These are phyloP conservation scores for Pangasius mekongensis DNA, from an alignment of 2,797 vertebrate species.

Conservation along the genomic window DNA sequence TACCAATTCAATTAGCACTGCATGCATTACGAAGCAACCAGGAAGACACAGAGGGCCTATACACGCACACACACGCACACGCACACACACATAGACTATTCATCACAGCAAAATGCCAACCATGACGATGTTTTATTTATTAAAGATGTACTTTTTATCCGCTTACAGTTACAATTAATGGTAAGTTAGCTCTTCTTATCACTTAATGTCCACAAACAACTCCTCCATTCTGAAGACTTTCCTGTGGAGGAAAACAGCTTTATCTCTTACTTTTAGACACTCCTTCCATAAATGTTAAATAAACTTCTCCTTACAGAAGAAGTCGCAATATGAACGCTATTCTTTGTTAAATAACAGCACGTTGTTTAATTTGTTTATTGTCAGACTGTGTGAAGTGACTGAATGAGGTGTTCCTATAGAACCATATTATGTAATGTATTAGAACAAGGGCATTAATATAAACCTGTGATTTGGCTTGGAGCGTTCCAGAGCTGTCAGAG, in stretches of 20 bases:
- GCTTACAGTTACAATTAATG: neutral
- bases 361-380: neutral
- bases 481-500: neutral
- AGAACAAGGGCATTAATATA: neutral
- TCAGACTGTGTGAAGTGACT: neutral
- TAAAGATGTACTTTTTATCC: neutral
- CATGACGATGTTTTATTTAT: neutral
- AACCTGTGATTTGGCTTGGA: neutral
- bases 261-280: neutral
- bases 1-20: constrained; percentile 25
- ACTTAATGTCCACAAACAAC: neutral
- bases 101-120: neutral
- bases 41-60: neutral
- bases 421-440: neutral
- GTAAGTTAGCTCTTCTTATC: neutral
- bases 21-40: neutral
- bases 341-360: neutral
- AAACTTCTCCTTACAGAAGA: neutral
- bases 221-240: neutral
- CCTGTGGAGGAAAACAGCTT: neutral
- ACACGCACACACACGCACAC: constrained; percentile 46
- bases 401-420: neutral
- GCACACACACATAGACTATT: constrained; percentile 26
- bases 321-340: neutral
- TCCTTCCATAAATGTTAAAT: neutral